These are phyloP conservation scores for Porites cylindrica DNA, from an alignment of 92 coral and sea anemone species.

Conservation along the genomic window DNA sequence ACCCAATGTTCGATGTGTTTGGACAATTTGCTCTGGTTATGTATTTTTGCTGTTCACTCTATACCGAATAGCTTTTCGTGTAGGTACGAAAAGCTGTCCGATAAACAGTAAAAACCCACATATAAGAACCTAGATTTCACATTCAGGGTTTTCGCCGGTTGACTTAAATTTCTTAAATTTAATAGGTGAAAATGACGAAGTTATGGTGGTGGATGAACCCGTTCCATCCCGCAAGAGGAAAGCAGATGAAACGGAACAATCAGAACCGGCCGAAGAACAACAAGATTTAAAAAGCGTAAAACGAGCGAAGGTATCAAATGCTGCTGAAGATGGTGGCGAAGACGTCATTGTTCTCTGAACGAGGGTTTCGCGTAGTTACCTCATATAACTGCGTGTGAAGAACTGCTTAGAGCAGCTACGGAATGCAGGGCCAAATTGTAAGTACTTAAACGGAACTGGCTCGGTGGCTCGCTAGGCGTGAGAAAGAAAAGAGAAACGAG, in stretches of 20 bases:
- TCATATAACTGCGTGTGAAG: background rate
- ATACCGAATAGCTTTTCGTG: too few relatives aligned
- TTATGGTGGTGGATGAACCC: slow-evolving; percentile 68
- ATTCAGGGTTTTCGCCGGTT: background rate
- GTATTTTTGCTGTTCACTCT: too few relatives aligned
- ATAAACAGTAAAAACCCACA: too few relatives aligned
- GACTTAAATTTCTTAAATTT: background rate
- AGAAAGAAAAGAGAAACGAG: too few relatives aligned
- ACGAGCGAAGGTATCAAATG: slow-evolving; percentile 58
- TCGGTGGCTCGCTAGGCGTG: too few relatives aligned
- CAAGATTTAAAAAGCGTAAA: slow-evolving; percentile 38
- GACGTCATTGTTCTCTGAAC: slow-evolving; percentile 64
- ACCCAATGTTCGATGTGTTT: too few relatives aligned
- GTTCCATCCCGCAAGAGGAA: slow-evolving; percentile 72
- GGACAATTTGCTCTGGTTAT: too few relatives aligned
- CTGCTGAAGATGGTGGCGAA: slow-evolving; percentile 47
- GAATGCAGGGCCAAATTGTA: too few relatives aligned
- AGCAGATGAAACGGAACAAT: slow-evolving; percentile 47
- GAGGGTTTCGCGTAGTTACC: too few relatives aligned
- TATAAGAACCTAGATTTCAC: too few relatives aligned
- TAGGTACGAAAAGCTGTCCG: too few relatives aligned
- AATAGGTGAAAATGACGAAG: slow-evolving; percentile 59
- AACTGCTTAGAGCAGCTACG: background rate
- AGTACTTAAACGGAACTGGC: too few relatives aligned
- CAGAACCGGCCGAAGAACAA: slow-evolving; percentile 26